Conservation (phyloP, 2,888 invertebrate genomes). For the Himalopsyche tibetana region DNA sequence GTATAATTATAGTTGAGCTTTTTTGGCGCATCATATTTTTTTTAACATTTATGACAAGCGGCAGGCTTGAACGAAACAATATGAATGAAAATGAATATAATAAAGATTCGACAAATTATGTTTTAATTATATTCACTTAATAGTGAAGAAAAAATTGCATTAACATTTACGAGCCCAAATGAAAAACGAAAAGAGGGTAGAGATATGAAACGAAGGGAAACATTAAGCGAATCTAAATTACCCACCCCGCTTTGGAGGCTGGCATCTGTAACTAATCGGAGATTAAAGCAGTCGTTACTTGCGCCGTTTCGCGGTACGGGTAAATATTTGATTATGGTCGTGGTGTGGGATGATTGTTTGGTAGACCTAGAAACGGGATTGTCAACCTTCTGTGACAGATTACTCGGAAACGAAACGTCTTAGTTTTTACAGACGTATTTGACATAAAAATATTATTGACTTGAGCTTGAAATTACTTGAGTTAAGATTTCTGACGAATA, state of each 20-base stretch:
- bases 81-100: background rate
- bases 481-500: too few relatives aligned
- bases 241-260: constrained; percentile 9
- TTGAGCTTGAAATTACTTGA: too few relatives aligned
- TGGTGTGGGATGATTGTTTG: background rate
- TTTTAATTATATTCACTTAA: constrained; percentile 10
- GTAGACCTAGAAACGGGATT: constrained; percentile 16
- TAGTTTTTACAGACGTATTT: too few relatives aligned
- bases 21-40: too few relatives aligned
- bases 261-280: constrained; percentile 30
- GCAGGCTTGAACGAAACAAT: background rate
- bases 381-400: background rate
- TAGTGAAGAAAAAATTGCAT: background rate
- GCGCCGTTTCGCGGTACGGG: constrained; percentile 16
- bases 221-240: constrained; percentile 26
- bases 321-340: constrained; percentile 27
- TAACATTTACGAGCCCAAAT: background rate
- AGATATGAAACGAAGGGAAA: constrained; percentile 13
- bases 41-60: background rate
- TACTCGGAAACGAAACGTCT: too few relatives aligned
- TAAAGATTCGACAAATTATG: background rate
- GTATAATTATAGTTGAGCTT: too few relatives aligned
- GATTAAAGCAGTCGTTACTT: constrained; percentile 31
- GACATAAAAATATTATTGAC: too few relatives aligned
- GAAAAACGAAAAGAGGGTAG: background rate